phyloP scores from a whole-genome alignment of 2,888 invertebrate species.

The Leptinotarsa rubiginosa region DNA sequence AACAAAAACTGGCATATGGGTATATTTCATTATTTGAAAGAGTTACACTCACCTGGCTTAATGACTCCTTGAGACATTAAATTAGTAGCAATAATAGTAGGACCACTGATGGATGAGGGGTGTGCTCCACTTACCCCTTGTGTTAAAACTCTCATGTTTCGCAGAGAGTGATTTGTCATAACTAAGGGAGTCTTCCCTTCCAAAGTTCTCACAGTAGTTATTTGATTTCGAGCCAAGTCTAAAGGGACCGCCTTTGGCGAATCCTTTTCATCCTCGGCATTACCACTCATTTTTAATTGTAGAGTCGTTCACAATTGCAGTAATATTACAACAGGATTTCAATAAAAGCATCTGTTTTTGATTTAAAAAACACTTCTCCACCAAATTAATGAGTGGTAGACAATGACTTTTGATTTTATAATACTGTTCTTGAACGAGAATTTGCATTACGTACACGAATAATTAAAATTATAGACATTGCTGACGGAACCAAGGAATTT shows the following conservation, averaged over 20 bases:
- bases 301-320: slow-evolving; percentile 28
- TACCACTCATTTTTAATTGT: slow-evolving; percentile 61
- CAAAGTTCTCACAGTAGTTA: slow-evolving; percentile 67
- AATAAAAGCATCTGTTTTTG: slow-evolving; percentile 43
- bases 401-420: background rate
- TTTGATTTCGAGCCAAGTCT: slow-evolving; percentile 68
- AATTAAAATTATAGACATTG: background rate
- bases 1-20: slow-evolving; percentile 16
- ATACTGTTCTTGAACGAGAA: background rate
- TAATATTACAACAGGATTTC: slow-evolving; percentile 34
- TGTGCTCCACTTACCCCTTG: slow-evolving; percentile 59
- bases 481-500: slow-evolving; percentile 8
- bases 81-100: slow-evolving; percentile 65
- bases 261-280: slow-evolving; percentile 70
- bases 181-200: slow-evolving; percentile 63
- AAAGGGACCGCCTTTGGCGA: slow-evolving; percentile 70
- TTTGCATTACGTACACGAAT: background rate
- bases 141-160: slow-evolving; percentile 63
- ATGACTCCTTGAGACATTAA: slow-evolving; percentile 69
- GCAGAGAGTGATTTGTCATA: slow-evolving; percentile 62
- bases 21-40: background rate
- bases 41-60: slow-evolving; percentile 65
- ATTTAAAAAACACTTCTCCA: slow-evolving; percentile 24
- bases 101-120: slow-evolving; percentile 58
- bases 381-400: background rate